phyloP scores from a whole-genome alignment of 2,113 vertebrate genomes.

The Campylomormyrus numenius region DNA sequence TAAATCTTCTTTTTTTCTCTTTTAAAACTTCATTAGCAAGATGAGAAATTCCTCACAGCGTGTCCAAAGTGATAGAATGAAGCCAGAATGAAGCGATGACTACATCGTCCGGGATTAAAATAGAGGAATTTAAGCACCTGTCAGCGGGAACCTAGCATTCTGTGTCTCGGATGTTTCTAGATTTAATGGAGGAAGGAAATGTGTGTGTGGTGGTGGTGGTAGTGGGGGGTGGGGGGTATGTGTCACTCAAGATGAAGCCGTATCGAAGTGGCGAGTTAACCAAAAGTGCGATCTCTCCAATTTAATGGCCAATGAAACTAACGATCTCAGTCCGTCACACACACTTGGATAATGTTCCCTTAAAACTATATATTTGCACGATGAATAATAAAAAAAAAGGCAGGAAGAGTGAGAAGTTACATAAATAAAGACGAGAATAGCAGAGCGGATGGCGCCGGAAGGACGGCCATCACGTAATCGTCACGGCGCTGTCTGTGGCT shows the following conservation, averaged over 20 bases:
- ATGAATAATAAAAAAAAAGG: not conserved
- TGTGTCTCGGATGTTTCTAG: not conserved
- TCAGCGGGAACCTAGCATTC: not conserved
- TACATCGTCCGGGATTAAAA: not conserved
- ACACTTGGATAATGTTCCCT: not conserved
- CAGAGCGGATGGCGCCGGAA: not conserved
- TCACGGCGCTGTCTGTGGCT: not conserved
- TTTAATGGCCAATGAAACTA: not conserved
- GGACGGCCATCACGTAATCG: not conserved
- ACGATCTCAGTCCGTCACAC: not conserved
- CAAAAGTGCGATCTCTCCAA: not conserved
- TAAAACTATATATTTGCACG: not conserved
- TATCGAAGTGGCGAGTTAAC: not conserved
- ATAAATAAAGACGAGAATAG: constrained; percentile 3
- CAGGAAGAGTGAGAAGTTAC: not conserved
- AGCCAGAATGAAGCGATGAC: not conserved
- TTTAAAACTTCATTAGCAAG: constrained; percentile 2
- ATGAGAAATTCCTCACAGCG: not conserved
- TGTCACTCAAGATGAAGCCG: not conserved
- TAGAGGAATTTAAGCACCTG: constrained; percentile 11
- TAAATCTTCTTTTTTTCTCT: not conserved
- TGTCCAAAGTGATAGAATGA: constrained; percentile 6
- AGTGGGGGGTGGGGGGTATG: not conserved
- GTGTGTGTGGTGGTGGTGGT: not conserved
- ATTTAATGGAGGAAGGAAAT: not conserved